Evolutionary conservation across 2,888 invertebrate species (phyloP).

Genomic region (Drosophila pseudotakahashii): DNA sequence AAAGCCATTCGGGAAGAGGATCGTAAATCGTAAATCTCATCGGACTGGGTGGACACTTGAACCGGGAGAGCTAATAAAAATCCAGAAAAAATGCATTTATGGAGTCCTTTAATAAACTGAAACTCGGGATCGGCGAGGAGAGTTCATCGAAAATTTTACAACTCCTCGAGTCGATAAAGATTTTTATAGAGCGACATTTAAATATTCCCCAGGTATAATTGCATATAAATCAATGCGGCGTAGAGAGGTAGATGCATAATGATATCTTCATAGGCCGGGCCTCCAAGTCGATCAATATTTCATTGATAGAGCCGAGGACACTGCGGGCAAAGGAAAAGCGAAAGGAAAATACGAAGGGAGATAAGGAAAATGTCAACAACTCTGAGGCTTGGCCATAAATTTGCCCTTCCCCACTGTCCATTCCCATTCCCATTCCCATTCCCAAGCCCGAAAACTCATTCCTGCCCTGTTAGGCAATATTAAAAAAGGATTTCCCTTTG

Average conservation of each 20-base stretch:
- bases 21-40: slow-evolving; percentile 76
- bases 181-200: slow-evolving; percentile 68
- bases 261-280: slow-evolving; percentile 68
- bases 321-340: slow-evolving; percentile 38
- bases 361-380: slow-evolving; percentile 82
- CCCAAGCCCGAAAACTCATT: slow-evolving; percentile 6
- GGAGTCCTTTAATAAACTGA: slow-evolving; percentile 73
- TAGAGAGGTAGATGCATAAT: slow-evolving; percentile 67
- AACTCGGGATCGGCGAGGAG: neutral
- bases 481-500: slow-evolving; percentile 77
- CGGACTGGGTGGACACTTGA: slow-evolving; percentile 12
- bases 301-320: slow-evolving; percentile 67
- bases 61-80: slow-evolving; percentile 10
- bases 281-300: slow-evolving; percentile 68
- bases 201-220: slow-evolving; percentile 64
- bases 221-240: slow-evolving; percentile 65
- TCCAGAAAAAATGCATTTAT: slow-evolving; percentile 52
- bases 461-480: slow-evolving; percentile 56
- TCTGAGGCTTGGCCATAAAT: slow-evolving; percentile 75
- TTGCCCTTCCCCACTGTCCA: slow-evolving; percentile 38
- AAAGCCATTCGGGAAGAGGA: slow-evolving; percentile 5
- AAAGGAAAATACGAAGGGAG: slow-evolving; percentile 42
- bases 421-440: too few relatives aligned
- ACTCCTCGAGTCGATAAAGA: slow-evolving; percentile 50
- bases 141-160: slow-evolving; percentile 33